A percentile compares a stretch with the other conserved stretches of the same genome.
These are phyloP conservation scores for Opisthocomus hoazin DNA, from an alignment of 2,113 vertebrate genomes.

Conservation along the genomic window DNA sequence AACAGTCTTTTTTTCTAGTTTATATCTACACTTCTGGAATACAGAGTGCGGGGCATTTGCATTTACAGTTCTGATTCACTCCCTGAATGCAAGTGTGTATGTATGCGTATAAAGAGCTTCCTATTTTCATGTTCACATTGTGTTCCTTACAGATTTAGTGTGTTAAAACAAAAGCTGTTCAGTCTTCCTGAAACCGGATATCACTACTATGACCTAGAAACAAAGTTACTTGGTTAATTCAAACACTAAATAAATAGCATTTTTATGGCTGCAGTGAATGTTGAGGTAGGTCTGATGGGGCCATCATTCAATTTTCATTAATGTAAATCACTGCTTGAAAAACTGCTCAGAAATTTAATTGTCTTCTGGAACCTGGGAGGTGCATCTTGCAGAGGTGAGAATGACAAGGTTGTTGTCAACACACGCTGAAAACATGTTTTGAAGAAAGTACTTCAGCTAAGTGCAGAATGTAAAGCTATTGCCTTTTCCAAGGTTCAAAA, in stretches of 20 bases:
- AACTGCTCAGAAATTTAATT: background rate
- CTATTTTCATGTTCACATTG: background rate
- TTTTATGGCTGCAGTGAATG: background rate
- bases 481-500: background rate
- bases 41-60: background rate
- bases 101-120: background rate
- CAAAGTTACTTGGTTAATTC: background rate
- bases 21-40: background rate
- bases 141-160: background rate
- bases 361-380: background rate
- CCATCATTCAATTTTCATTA: background rate
- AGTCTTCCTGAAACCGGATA: background rate
- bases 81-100: background rate
- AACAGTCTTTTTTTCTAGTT: background rate
- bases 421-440: accelerated
- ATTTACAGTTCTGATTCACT: background rate
- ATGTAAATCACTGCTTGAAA: background rate
- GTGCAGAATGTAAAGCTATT: background rate
- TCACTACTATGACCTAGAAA: background rate
- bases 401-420: background rate
- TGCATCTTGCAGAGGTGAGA: background rate
- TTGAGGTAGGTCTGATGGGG: background rate
- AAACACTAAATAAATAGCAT: background rate
- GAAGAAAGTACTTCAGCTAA: background rate
- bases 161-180: background rate